Evolutionary conservation across 2,113 vertebrate genomes (phyloP), one percentile per base, ranked within the genome.

Genomic region (Anolis sagrei): DNA sequence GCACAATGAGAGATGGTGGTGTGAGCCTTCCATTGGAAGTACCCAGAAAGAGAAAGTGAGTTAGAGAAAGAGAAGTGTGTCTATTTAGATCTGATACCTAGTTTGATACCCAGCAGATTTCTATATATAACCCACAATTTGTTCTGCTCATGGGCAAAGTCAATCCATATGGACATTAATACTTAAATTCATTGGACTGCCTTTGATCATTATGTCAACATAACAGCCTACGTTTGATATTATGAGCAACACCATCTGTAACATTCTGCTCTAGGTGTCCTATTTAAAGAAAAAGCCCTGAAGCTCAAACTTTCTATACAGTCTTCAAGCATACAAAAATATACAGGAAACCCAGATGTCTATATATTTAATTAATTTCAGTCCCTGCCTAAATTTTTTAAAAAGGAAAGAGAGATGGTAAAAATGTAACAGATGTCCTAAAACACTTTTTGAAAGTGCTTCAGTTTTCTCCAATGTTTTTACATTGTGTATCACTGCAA

Each of bases 351-450:
- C 62, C 58, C 87, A 95, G 95, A 94, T 94, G 88, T 86, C 92
- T 91, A 91, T 91, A 84, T 89, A 93, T 92, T 93, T 91, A 95
- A 93, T 89, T 82, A 94, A 93, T 73, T 94, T 86, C 87, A 94
- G 87, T 88, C 91, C n/a, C 87, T 76, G 62, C 0, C 16, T 78
- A 87, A 44, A 36, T 27, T 62, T 81, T 68, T 39, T 21, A 48
- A 90, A 88, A 89, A 80, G 51, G 90, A 88, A 93, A 78, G 77
- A 5, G 81, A 87, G 76, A 79, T 84, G 88, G 90, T 83, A 89
- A 85, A 32, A 91, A 61, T 82, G 87, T 85, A 93, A 89, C 91
- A 91, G 89, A 95, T 92, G 94, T 91, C 87, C 58, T 51, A 87
- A 93, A 92, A 76, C 64, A 92, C 25, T 78, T 88, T 89, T 91